Evolutionary conservation across 2,113 vertebrate genomes (phyloP), one percentile per base, ranked within the genome.

Genomic region (Sigmodon hispidus): DNA sequence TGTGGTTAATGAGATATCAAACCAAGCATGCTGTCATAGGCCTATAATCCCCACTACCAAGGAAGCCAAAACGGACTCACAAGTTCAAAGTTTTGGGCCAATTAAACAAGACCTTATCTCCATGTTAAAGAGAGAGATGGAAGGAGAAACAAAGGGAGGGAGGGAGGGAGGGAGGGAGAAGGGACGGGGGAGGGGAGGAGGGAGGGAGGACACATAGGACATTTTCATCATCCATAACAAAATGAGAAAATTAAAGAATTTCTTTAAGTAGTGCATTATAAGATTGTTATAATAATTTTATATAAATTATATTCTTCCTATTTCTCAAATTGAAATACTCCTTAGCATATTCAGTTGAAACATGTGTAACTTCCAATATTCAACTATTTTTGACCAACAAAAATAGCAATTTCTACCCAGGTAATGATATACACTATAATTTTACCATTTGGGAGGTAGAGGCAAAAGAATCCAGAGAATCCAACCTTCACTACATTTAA

Each of bases 301-400:
- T n/a, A n/a, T n/a, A n/a, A 43, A 87, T n/a, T 94, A 79, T 43
- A 57, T 29, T 63, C 13, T 91, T 91, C 63, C 52, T 90, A 61
- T 83, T 89, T 93, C 67, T 93, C 73, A 83, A 79, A 45, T 73
- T 94, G 86, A 95, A 95, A 88, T 90, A 84, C 59, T 34, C 8
- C 85, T 77, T 90, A 75, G 48, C 65, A 85, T 76, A 72, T 72
- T 87, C 57, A 3, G 16, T 7, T 90, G 73, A 90, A 84, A 87
- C 86, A 96, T 40, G 79, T 48, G 90, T 96, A 96, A 93, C 72
- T 96, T 55, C 50, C 88, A 96, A 89, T 65, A 79, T 89, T 96
- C 31, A 87, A 84, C 31, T 75, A 17, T 45, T 87, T 88, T 80
- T 59, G 48, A 80, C 76, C 67, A 94, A 89, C 40, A 94, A 90